A percentile compares a stretch with the other conserved stretches of the same genome.
Evolutionary conservation across 1,140 invertebrate species (phyloP).

Genomic region (Pteromalus puparum): DNA sequence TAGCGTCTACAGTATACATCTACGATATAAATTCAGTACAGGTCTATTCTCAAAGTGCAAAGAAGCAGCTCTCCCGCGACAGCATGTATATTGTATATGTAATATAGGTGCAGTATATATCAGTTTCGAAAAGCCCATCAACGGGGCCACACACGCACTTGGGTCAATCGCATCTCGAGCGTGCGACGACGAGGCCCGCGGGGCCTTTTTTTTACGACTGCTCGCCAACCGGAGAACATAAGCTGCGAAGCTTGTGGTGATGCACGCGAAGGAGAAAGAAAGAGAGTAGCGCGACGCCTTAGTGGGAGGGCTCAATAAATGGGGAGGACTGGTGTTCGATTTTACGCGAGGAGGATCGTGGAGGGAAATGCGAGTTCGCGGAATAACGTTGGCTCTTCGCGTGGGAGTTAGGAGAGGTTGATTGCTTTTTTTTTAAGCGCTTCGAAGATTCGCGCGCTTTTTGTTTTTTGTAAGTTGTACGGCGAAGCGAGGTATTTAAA

Average conservation of each 20-base stretch:
- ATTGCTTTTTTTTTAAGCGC: no score
- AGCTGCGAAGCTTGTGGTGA: not conserved
- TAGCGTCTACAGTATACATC: no score
- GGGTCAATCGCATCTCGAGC: conserved; percentile 44
- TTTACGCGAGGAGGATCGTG: not conserved
- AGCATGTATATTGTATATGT: not conserved
- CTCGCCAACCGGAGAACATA: not conserved
- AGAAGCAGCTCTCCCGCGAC: not conserved
- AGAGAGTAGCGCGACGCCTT: not conserved
- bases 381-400: not conserved
- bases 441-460: no score
- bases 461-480: no score
- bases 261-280: not conserved
- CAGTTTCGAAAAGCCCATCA: conserved; percentile 49
- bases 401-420: not conserved
- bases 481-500: no score
- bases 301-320: not conserved
- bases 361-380: not conserved
- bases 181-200: conserved; percentile 33
- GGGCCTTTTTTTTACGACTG: conserved; percentile 22
- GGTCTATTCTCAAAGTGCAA: not conserved
- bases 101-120: no score
- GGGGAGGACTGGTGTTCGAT: not conserved
- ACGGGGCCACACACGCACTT: conserved; percentile 42
- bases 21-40: no score